Conservation (phyloP, 2,797 vertebrate species). For the Pangasius djambal region DNA sequence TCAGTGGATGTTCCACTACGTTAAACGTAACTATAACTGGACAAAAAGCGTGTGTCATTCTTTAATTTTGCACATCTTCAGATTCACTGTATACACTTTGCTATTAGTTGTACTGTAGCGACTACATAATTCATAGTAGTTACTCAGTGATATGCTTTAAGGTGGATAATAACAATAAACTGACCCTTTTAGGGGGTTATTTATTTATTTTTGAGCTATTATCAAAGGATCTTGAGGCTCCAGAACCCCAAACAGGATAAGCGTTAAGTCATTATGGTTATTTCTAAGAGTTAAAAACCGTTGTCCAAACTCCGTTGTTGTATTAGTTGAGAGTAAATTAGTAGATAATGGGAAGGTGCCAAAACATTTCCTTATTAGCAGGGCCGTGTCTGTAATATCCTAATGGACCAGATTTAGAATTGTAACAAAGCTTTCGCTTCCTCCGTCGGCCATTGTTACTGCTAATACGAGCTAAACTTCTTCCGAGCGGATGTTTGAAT, state of each 20-base stretch:
- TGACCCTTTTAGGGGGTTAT: background rate
- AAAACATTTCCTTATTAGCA: background rate
- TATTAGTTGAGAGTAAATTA: background rate
- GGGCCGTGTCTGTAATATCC: background rate
- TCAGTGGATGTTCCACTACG: background rate
- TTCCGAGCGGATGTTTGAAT: constrained; percentile 8
- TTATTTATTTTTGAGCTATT: background rate
- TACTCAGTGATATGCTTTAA: background rate
- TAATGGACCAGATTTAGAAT: constrained; percentile 6
- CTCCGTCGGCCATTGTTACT: background rate
- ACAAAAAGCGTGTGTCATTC: background rate
- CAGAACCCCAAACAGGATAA: background rate
- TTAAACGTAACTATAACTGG: background rate
- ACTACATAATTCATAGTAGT: background rate
- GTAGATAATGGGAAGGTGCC: background rate
- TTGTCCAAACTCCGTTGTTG: background rate
- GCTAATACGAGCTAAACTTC: constrained; percentile 1
- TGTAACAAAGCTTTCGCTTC: background rate
- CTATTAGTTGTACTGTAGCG: background rate
- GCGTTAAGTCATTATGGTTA: background rate
- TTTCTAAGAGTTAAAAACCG: background rate
- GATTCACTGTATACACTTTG: background rate
- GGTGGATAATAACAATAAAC: background rate
- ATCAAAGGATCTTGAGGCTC: background rate
- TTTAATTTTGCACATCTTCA: background rate